Conservation (phyloP, 2,888 invertebrate genomes). For the Caradrina kadenii region DNA sequence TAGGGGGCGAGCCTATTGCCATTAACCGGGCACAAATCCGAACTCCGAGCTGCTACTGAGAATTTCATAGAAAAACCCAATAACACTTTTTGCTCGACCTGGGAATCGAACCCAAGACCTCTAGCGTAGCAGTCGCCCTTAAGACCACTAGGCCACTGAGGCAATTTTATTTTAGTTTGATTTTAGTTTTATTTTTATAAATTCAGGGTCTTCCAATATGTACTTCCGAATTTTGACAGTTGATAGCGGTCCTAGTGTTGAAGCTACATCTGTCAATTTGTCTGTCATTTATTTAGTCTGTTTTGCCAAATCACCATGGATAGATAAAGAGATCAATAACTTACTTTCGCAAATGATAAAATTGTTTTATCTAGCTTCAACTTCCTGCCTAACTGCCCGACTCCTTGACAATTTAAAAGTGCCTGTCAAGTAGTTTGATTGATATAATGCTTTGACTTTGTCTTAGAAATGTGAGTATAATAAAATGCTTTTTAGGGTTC, state of each 20-base stretch:
- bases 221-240: neutral
- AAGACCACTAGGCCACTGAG: too few relatives aligned
- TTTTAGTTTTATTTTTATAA: too few relatives aligned
- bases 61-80: too few relatives aligned
- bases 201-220: too few relatives aligned
- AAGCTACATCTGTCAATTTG: constrained; percentile 2
- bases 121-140: too few relatives aligned
- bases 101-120: too few relatives aligned
- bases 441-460: neutral
- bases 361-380: neutral
- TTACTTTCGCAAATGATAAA: too few relatives aligned
- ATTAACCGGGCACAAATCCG: too few relatives aligned
- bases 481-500: constrained; percentile 13
- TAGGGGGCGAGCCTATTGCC: too few relatives aligned
- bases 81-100: too few relatives aligned
- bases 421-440: neutral
- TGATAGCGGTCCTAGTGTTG: neutral
- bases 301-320: neutral
- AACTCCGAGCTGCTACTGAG: too few relatives aligned
- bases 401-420: neutral
- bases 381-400: neutral
- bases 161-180: too few relatives aligned
- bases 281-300: neutral
- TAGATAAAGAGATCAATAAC: neutral
- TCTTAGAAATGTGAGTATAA: neutral